Percentiles rank a stretch among this genome's conserved stretches.
Evolutionary conservation across 2,113 vertebrate species (phyloP).

Genomic region (Tamias sibiricus): DNA sequence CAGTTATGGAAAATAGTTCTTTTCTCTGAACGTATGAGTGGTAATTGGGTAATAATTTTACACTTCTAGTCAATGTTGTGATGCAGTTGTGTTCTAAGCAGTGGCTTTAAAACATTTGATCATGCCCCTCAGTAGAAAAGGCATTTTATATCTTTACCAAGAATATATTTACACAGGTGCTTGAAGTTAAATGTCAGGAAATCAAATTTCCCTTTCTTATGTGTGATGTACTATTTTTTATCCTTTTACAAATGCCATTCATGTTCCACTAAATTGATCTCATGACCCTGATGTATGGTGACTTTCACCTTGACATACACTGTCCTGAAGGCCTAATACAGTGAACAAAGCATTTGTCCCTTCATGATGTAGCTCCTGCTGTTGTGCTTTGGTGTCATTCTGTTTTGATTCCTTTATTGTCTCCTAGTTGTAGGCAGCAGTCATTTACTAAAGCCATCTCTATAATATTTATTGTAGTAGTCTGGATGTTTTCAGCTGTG

Average conservation of each 20-base stretch:
- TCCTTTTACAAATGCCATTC: not conserved
- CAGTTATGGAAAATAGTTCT: not conserved
- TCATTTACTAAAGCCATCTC: not conserved
- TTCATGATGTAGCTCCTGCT: not conserved
- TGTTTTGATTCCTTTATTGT: not conserved
- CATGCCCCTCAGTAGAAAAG: not conserved
- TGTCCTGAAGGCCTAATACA: not conserved
- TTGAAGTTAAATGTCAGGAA: constrained; percentile 13
- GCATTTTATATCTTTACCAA: not conserved
- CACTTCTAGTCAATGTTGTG: not conserved
- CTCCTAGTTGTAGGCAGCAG: not conserved
- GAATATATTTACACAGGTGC: not conserved
- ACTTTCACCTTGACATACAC: not conserved
- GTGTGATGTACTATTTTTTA: not conserved
- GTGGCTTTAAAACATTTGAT: not conserved
- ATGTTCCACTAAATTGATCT: not conserved
- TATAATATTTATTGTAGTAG: not conserved
- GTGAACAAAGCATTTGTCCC: not conserved
- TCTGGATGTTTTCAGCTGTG: not conserved
- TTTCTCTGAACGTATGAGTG: not conserved
- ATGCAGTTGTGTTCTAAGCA: not conserved
- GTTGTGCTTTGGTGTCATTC: not conserved
- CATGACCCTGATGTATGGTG: not conserved
- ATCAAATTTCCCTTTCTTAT: not conserved
- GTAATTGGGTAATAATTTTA: not conserved